Evolutionary conservation across 2,113 vertebrate species (phyloP).

Genomic region (Eolophus roseicapilla): DNA sequence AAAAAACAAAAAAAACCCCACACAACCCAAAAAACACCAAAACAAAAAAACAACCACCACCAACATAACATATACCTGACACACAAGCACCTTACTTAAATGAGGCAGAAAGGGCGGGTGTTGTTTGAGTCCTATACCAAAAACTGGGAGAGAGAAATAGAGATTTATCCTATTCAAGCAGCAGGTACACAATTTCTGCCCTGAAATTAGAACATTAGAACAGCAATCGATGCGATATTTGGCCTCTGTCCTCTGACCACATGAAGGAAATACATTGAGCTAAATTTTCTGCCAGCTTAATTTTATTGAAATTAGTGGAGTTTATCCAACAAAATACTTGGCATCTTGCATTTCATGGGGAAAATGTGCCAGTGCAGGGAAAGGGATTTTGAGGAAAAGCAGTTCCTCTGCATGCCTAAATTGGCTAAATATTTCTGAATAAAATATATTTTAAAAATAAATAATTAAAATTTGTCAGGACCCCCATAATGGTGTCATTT

Average conservation of each 20-base stretch:
- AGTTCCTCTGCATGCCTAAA: slow-evolving; percentile 14
- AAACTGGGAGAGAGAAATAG: neutral
- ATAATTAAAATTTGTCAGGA: slow-evolving; percentile 71
- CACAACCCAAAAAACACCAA: neutral
- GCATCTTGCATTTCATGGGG: slow-evolving; percentile 5
- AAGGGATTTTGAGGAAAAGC: neutral
- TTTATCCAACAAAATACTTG: slow-evolving; percentile 51
- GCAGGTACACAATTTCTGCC: slow-evolving; percentile 6
- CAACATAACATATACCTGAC: neutral
- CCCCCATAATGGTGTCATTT: slow-evolving; percentile 89
- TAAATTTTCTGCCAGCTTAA: slow-evolving; percentile 48
- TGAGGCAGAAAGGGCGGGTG: neutral
- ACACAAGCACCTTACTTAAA: neutral
- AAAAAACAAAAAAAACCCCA: too few species aligned
- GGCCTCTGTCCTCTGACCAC: slow-evolving; percentile 23
- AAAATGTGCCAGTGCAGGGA: slow-evolving; percentile 31
- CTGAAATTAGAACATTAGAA: slow-evolving; percentile 54
- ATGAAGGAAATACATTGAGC: slow-evolving; percentile 46
- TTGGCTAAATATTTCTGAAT: slow-evolving; percentile 67
- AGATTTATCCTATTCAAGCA: slow-evolving; percentile 18
- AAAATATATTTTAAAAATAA: slow-evolving; percentile 70
- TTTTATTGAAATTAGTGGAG: slow-evolving; percentile 64
- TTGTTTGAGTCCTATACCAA: neutral
- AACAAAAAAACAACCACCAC: neutral
- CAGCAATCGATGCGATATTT: slow-evolving; percentile 26